Conservation (phyloP, 1,140 invertebrate genomes). For the Odontomachus brunneus region DNA sequence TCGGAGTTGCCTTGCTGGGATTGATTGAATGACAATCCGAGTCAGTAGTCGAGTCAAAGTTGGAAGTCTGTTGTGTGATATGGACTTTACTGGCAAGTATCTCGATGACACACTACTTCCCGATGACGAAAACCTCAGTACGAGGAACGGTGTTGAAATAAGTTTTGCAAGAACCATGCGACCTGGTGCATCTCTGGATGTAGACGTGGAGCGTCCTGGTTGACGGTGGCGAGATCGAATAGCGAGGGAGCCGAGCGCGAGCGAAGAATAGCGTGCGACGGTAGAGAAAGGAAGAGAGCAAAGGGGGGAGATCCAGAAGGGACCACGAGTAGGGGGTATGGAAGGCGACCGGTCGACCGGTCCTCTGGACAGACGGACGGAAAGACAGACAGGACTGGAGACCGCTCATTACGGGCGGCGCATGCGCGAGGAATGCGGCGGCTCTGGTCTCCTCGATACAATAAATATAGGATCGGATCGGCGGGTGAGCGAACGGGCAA, state of each 20-base stretch:
- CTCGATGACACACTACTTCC: no score
- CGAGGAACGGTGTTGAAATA: not conserved
- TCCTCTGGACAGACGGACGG: slow-evolving; percentile 73
- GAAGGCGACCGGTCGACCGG: slow-evolving; percentile 70
- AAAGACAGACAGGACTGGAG: slow-evolving; percentile 82
- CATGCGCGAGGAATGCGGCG: slow-evolving; percentile 83
- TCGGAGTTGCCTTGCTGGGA: no score
- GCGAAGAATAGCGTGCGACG: slow-evolving; percentile 53
- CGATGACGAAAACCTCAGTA: no score
- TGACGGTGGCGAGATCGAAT: slow-evolving; percentile 45
- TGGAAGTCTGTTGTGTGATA: no score
- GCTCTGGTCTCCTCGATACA: slow-evolving; percentile 80
- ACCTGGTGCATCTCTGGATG: slow-evolving; percentile 13
- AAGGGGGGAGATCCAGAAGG: slow-evolving; percentile 56
- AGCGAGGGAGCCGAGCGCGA: slow-evolving; percentile 46
- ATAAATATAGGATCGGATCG: slow-evolving; percentile 82
- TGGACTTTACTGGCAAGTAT: no score
- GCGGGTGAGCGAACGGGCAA: slow-evolving; percentile 52
- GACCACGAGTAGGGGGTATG: slow-evolving; percentile 54
- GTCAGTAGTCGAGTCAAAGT: no score
- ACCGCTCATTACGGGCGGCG: slow-evolving; percentile 84
- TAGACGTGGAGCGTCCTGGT: slow-evolving; percentile 18
- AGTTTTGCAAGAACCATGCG: slow-evolving; percentile 25
- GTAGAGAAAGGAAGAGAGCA: slow-evolving; percentile 31
- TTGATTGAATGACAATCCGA: no score